Base-by-base conservation (phyloP, 2,888 invertebrate genomes). In the Drosophila parthenogenetica region DNA sequence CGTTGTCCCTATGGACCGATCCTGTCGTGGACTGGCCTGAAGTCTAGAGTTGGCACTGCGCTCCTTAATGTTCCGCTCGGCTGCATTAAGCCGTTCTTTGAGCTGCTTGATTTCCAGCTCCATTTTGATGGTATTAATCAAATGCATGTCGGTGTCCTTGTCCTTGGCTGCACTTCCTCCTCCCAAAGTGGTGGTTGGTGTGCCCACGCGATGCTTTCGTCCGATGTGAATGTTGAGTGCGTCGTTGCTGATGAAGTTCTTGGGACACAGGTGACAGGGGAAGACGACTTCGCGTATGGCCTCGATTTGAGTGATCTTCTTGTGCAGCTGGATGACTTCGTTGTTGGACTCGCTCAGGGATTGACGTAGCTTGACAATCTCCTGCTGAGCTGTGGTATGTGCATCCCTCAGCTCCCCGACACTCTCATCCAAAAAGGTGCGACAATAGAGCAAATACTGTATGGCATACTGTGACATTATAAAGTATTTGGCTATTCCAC, bases 51-150 rank as follows among this genome's bases (percentile, higher is more conserved):
- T 79, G 2, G 57, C 62, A 37, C 63, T 80, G 19, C 89, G 81
- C 16, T 90, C 87, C 57, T 86, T 91, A 57, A 94, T 93, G 8
- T 93, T 92, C 66, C 93, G 93, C 79, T 95, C 95, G 0, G 94
- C 93, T 46, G 92, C 92, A 87, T 94, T 95, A 1, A 95, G 87
- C 19, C 94, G 92, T 74, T 95, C 94, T 81, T 95, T 95, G 8
- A 95, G 86, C 39, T 94, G 93, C 82, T 95, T 95, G 40, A 95
- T 94, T 89, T 95, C 95, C 46, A 93, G 91, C 60, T 94, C 93
- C 63, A 96, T 90, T 89, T 94, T 95, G 43, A 94, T 94, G 2
- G 94, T 94, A 87, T 95, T 95, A 10, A 93, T 93, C 73, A 93
- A 89, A 46, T 93, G 93, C 45, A 87, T 71, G 54, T 93, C 93